phyloP scores from a whole-genome alignment of 2,888 invertebrate species.

The Athripsodes cinereus region DNA sequence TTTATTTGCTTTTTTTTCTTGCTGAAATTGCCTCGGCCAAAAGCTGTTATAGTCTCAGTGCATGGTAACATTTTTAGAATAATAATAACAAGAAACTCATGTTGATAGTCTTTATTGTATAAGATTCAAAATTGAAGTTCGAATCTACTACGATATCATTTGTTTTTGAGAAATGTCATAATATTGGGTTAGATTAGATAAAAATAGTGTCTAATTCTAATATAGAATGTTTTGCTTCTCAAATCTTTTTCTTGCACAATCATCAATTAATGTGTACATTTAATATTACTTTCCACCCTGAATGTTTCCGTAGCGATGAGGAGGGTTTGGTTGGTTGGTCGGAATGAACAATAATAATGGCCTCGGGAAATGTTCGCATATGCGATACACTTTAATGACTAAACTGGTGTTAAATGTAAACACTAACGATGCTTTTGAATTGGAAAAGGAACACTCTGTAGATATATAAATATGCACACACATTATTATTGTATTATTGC shows the following conservation, averaged over 20 bases:
- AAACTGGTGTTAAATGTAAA: conserved; percentile 21
- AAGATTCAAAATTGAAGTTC: too few species aligned
- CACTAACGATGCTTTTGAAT: conserved; percentile 16
- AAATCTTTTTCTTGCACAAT: background rate
- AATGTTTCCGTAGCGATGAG: background rate
- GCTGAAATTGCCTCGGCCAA: too few species aligned
- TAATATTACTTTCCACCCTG: conserved; percentile 6
- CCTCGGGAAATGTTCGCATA: conserved; percentile 19
- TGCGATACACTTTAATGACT: conserved; percentile 17
- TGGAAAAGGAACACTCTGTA: conserved; percentile 3
- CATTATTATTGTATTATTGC: background rate
- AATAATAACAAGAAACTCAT: too few species aligned
- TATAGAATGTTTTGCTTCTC: too few species aligned
- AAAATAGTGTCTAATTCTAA: too few species aligned
- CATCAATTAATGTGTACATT: conserved; percentile 38
- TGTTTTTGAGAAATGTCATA: too few species aligned
- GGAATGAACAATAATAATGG: conserved; percentile 26
- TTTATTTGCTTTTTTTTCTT: too few species aligned
- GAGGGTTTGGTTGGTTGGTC: conserved; percentile 19
- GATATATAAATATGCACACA: background rate
- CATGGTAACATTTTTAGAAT: too few species aligned
- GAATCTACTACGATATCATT: too few species aligned
- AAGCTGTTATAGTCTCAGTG: too few species aligned
- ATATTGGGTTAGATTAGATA: too few species aligned
- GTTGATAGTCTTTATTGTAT: too few species aligned